phyloP scores from a whole-genome alignment of 2,113 vertebrate species.

The Deroptyus accipitrinus region DNA sequence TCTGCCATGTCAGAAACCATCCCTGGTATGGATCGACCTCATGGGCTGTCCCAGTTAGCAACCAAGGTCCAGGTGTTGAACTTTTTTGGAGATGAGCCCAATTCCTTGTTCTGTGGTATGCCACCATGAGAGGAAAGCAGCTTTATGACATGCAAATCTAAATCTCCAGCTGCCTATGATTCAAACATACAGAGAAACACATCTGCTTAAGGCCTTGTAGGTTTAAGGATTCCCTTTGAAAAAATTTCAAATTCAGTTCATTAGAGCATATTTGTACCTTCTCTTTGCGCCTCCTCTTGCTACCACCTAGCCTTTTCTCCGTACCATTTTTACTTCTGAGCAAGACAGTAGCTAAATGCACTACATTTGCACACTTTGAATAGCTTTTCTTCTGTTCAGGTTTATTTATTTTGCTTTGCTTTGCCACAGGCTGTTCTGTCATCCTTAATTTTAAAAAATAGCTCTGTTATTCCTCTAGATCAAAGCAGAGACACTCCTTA shows the following conservation, averaged over 20 bases:
- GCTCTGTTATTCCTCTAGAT: neutral
- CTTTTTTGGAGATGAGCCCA: neutral
- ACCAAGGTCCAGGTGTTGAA: neutral
- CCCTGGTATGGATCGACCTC: neutral
- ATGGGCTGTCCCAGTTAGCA: neutral
- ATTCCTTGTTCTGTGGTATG: neutral
- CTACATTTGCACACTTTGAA: neutral
- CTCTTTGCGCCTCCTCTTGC: fast-evolving
- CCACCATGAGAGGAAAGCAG: neutral
- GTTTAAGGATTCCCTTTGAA: conserved; percentile 7
- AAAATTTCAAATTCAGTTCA: neutral
- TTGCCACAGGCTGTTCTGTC: neutral
- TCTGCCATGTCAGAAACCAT: neutral
- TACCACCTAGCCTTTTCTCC: neutral
- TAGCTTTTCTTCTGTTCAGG: neutral
- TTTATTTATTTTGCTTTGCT: conserved; percentile 38
- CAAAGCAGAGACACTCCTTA: neutral
- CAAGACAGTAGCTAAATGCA: neutral
- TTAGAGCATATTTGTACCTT: neutral
- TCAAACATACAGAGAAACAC: neutral
- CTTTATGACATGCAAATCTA: neutral
- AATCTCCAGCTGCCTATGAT: neutral
- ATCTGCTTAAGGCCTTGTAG: neutral
- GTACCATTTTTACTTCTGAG: neutral
- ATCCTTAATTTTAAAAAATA: conserved; percentile 24